Base-by-base conservation (phyloP, 1,140 invertebrate species). In the Reticulitermes speratus region DNA sequence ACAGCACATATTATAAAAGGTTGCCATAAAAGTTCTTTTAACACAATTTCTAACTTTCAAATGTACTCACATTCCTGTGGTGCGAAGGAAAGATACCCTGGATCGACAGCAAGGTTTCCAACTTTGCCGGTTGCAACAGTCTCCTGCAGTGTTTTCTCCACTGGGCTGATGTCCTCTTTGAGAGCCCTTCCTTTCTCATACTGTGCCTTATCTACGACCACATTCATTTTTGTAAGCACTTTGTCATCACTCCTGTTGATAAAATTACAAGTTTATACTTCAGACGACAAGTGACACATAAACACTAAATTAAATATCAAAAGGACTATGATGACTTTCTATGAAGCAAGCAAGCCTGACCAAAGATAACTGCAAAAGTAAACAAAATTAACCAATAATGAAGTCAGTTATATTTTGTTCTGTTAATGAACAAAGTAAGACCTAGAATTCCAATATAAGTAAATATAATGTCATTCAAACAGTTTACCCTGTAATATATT, bases 81-180 rank as follows among this genome's bases (percentile, higher is more conserved):
- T 89, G 94, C 93, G 88, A 97, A 93, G 32, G 95, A 92, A 83
- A 96, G 90, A 89, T 95, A 96, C 86, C 94, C 93, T 0, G 95
- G 95, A 91, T 98, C 96, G 0, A 98, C 94, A 19, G 93, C 94
- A 2, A 98, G 90, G 48, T 94, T 94, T 1, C 97, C 97, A 30
- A 97, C 94, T 88, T 91, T 93, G 32, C 96, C 97, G 6, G 90
- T 93, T 11, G 92, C 90, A 23, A 98, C 91, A 14, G 95, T 95
- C 85, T 96, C 94, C 88, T 94, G 91, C 9, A 98, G 90, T 0
- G 92, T 93, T 30, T 91, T 89, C 89, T 94, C 91, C 88, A 95
- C 93, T 44, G 90, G 91, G 23, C 90, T 91, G 91, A 0, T 91
- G 91, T 7, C 93, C 92, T 44, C 90, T 85, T 90, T 90, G 48